Evolutionary conservation across 2,888 invertebrate genomes (phyloP).

Genomic region (Nudaria mundana): DNA sequence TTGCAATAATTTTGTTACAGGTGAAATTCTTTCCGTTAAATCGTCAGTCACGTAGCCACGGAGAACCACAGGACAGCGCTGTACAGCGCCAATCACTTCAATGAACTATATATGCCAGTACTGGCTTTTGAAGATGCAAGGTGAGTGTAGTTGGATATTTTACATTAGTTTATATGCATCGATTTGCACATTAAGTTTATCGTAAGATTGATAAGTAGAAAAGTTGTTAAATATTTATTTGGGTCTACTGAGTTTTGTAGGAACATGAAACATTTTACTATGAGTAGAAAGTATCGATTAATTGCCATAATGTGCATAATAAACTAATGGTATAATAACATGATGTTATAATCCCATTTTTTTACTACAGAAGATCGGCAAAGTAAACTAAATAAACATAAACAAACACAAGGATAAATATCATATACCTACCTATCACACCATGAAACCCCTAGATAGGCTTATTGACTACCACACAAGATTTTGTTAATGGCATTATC

Average conservation of each 20-base stretch:
- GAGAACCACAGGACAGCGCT: constrained; percentile 78
- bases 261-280: constrained; percentile 8
- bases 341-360: too few species aligned
- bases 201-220: background rate
- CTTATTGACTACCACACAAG: too few species aligned
- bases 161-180: background rate
- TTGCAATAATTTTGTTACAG: constrained; percentile 32
- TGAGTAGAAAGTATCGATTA: background rate
- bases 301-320: background rate
- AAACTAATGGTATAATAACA: too few species aligned
- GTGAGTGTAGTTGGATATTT: constrained; percentile 54
- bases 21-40: constrained; percentile 19
- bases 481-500: too few species aligned
- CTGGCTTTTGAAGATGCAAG: constrained; percentile 84
- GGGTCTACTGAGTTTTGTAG: constrained; percentile 1
- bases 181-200: background rate
- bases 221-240: too few species aligned
- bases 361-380: too few species aligned
- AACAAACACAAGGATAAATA: too few species aligned
- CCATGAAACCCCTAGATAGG: too few species aligned
- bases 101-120: constrained; percentile 85
- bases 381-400: too few species aligned
- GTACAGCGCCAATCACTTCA: constrained; percentile 79
- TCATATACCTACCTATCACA: too few species aligned
- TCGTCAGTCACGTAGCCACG: constrained; percentile 65